Base-by-base conservation (phyloP, 2,888 invertebrate genomes). In the Cremastinae sp. region DNA sequence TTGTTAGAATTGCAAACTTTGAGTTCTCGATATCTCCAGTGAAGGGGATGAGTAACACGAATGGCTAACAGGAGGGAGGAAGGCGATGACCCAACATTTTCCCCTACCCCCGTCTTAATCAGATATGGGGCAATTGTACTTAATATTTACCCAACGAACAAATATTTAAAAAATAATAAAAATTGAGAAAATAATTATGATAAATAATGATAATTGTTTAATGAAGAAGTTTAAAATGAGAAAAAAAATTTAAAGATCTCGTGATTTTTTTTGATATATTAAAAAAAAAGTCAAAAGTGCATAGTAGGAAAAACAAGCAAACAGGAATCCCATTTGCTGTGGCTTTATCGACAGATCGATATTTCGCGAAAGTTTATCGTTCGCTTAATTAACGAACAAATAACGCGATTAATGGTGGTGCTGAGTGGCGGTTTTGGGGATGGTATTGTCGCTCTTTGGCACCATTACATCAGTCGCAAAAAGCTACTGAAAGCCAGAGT, bases 341-440 rank as follows among this genome's bases (percentile, higher is more conserved):
- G 5, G 18, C 49, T 22, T 49, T 16, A 16, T 14, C 49, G 68
- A 51, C 68, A 58, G 43, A 43, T 18, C 22, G 35, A 68, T 72
- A 68, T 56, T 47, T 49, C 56, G 55, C 45, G 43, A 61, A 68
- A 83, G 84, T 84, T 83, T 84, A 83, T 84, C 65, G 83, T 79
- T 58, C 80, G 82, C 79, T 81, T 81, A 84, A 84, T 84, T 84
- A 83, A 82, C 79, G 80, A 77, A 79, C 81, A 81, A 84, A 83
- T 83, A 83, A 84, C 81, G 78, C 81, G 83, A 84, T 84, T 85
- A 82, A 83, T 78, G 80, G 80, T 77, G 2, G 28, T 28, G 5
- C 2, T 28, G 28, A 28, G 5, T 28, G 74, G 47, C 68, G 78
- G 75, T 47, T 62, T 72, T 28, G 28, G 28, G 61, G 78, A 78